Percentiles rank a stretch among this genome's conserved stretches.
Evolutionary conservation across 2,113 vertebrate species (phyloP).

Genomic region (Zosterops pallidus): DNA sequence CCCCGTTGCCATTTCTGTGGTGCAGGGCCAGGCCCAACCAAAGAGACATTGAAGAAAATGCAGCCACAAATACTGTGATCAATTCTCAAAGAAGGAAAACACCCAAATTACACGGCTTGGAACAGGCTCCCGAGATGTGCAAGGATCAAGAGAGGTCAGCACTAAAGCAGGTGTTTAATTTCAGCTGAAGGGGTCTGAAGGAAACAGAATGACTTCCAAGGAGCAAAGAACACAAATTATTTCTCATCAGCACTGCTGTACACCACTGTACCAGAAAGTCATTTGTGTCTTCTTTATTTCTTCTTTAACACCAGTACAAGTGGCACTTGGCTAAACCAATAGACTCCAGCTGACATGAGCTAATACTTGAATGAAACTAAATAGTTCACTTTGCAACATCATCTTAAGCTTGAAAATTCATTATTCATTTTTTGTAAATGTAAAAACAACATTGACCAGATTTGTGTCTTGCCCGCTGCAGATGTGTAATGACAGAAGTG

Average conservation of each 20-base stretch:
- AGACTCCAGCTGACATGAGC: not conserved
- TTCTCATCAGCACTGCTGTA: not conserved
- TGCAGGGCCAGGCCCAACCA: not conserved
- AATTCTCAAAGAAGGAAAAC: not conserved
- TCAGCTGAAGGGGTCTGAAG: not conserved
- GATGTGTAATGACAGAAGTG: not conserved
- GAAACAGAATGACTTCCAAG: conserved; percentile 7
- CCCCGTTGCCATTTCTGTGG: fast-evolving
- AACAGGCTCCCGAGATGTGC: not conserved
- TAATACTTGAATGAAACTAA: not conserved
- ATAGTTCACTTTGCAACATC: not conserved
- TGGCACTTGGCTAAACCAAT: not conserved
- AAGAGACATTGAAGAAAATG: fast-evolving
- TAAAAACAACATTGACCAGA: not conserved
- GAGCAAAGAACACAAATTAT: not conserved
- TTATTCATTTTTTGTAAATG: not conserved
- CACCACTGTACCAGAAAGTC: not conserved
- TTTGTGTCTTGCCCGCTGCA: not conserved
- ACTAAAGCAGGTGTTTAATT: not conserved
- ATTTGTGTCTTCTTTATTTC: not conserved
- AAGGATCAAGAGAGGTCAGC: not conserved
- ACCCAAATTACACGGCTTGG: not conserved
- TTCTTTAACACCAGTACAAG: not conserved
- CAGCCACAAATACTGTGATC: not conserved
- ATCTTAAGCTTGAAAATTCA: not conserved